A percentile compares a stretch with the other conserved stretches of the same genome.
Evolutionary conservation across 2,797 vertebrate species (phyloP).

Genomic region (Ptychobarbus kaznakovi): DNA sequence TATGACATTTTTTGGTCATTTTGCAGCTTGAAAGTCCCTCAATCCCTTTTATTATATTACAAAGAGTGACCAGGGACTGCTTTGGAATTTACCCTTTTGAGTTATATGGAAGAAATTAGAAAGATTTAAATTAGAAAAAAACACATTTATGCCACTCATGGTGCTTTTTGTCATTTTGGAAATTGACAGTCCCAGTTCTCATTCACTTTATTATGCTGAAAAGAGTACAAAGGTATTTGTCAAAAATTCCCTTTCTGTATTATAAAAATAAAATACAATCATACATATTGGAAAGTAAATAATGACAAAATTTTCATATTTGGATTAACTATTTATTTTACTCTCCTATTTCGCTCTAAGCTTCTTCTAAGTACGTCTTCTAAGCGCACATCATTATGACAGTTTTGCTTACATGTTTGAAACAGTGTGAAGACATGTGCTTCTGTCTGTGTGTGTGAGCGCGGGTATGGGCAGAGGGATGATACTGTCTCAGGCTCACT

Average conservation of each 20-base stretch:
- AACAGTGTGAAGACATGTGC: conserved; percentile 24
- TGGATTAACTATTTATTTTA: background rate
- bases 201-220: background rate
- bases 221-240: background rate
- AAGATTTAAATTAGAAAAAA: too few species aligned
- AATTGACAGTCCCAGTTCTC: background rate
- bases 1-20: background rate
- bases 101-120: background rate
- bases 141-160: background rate
- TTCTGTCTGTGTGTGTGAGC: conserved; percentile 18
- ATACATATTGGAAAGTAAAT: background rate
- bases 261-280: background rate
- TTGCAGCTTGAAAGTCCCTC: background rate
- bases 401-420: conserved; percentile 22
- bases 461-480: background rate
- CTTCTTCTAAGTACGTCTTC: conserved; percentile 4
- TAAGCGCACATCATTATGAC: conserved; percentile 13
- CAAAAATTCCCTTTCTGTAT: background rate
- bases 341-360: background rate
- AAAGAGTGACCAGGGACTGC: background rate
- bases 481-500: conserved; percentile 41
- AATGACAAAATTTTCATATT: conserved; percentile 18
- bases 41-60: background rate
- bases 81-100: background rate
- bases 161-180: background rate